Base-by-base conservation (phyloP, 2,113 vertebrate genomes). In the Ailuropoda melanoleuca region DNA sequence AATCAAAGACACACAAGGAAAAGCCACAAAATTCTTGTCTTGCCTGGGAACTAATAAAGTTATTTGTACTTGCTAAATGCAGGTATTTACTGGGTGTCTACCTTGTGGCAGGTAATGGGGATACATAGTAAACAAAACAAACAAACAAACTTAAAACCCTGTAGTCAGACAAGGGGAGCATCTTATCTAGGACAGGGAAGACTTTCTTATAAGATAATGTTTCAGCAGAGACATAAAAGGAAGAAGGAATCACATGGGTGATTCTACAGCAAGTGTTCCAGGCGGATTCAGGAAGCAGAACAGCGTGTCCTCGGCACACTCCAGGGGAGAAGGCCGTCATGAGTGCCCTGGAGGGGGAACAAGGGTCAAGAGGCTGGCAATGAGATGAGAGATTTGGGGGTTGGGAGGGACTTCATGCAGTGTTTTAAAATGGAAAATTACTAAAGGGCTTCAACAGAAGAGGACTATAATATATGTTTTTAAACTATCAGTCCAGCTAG, bases 21-120 rank as follows among this genome's bases (percentile, higher is more conserved):
- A 92, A 77, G 60, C 14, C 83, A 24, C 11, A 91, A 80, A 81
- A 83, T 17, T 85, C 39, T 88, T 91, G 88, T 88, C 68, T 95
- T 84, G 64, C 72, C 62, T 80, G 19, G 39, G 7, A 94, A 90
- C 12, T 70, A 62, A 88, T 29, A 24, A 31, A 87, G 81, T 91
- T 19, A 75, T 81, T 90, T 21, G 18, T 62, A 93, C 31, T 90
- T 87, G 74, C 55, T 58, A 2, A 88, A n/a, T 24, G 3, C 64
- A 91, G 18, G 53, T 89, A 85, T 94, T 90, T 92, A 80, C 81
- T 62, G 9, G 43, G 23, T 74, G 17, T 80, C 80, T 74, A 60
- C 68, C 34, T 72, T 64, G 68, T 31, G 1, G 68, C 26, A 75
- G 24, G n/a, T 85, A 88, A 93, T 60, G 9, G 21, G 2, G 21